phyloP scores from a whole-genome alignment of 2,113 vertebrate genomes.

The Lutjanus erythropterus region DNA sequence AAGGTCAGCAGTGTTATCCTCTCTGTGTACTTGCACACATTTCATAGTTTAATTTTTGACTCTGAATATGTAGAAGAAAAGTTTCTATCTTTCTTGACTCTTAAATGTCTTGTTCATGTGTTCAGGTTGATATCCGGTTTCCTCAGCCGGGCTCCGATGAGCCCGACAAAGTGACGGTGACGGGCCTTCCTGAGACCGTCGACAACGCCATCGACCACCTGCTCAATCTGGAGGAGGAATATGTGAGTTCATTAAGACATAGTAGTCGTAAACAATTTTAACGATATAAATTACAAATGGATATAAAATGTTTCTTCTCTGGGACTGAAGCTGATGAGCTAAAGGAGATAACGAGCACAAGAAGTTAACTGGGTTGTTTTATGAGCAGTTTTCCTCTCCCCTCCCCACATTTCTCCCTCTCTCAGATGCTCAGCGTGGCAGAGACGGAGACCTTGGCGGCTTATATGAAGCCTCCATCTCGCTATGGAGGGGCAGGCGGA shows the following conservation, averaged over 20 bases:
- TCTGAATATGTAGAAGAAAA: background rate
- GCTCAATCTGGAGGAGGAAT: conserved; percentile 90
- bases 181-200: conserved; percentile 85
- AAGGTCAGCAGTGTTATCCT: conserved; percentile 74
- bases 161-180: conserved; percentile 87
- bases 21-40: too few relatives aligned
- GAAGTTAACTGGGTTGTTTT: background rate
- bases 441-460: conserved; percentile 88
- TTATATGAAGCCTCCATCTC: conserved; percentile 89
- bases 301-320: background rate
- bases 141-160: conserved; percentile 87
- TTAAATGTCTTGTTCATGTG: too few relatives aligned
- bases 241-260: conserved; percentile 77
- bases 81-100: background rate
- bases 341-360: background rate
- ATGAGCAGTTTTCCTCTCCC: background rate
- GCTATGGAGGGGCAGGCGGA: conserved; percentile 74
- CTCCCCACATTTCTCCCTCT: background rate
- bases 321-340: background rate
- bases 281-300: too few relatives aligned
- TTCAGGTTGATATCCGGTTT: conserved; percentile 88
- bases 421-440: conserved; percentile 87
- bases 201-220: conserved; percentile 88
- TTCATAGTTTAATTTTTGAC: background rate
- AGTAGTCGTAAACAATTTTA: background rate